These are phyloP conservation scores for Melanocharis versteri DNA, from an alignment of 2,113 vertebrate genomes.

Conservation along the genomic window DNA sequence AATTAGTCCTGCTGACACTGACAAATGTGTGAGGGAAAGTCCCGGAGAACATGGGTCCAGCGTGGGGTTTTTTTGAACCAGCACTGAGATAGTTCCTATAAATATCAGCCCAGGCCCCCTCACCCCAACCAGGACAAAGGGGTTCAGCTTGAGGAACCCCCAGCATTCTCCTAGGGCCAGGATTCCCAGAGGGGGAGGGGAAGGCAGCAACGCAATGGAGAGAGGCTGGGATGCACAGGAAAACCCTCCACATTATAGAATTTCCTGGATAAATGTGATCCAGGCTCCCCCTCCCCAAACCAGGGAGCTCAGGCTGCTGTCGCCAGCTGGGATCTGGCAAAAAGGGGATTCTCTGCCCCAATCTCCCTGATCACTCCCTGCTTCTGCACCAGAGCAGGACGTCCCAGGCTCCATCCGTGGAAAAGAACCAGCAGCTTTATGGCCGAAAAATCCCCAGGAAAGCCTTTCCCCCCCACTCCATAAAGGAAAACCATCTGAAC, in stretches of 20 bases:
- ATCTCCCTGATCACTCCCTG: background rate
- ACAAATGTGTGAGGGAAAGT: slow-evolving; percentile 58
- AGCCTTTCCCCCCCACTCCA: background rate
- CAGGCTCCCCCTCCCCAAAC: background rate
- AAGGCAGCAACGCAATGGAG: background rate
- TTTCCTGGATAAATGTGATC: accelerated
- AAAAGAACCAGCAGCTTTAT: background rate
- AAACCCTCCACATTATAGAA: accelerated
- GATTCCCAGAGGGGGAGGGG: background rate
- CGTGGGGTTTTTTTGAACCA: background rate
- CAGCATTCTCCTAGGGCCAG: too few species aligned
- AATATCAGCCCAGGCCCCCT: background rate
- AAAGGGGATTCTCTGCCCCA: background rate
- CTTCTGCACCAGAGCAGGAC: background rate
- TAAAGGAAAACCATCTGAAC: slow-evolving; percentile 8
- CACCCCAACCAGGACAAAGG: background rate
- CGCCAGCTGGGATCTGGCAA: background rate
- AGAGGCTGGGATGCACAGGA: accelerated
- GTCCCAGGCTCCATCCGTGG: accelerated
- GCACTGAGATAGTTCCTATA: background rate
- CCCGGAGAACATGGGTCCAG: background rate
- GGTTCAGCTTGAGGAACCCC: background rate
- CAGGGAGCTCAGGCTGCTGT: background rate
- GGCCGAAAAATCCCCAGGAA: background rate
- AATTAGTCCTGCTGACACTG: slow-evolving; percentile 59